These are phyloP conservation scores for Drosophila seguyi DNA, from an alignment of 1,140 invertebrate genomes.

Conservation along the genomic window DNA sequence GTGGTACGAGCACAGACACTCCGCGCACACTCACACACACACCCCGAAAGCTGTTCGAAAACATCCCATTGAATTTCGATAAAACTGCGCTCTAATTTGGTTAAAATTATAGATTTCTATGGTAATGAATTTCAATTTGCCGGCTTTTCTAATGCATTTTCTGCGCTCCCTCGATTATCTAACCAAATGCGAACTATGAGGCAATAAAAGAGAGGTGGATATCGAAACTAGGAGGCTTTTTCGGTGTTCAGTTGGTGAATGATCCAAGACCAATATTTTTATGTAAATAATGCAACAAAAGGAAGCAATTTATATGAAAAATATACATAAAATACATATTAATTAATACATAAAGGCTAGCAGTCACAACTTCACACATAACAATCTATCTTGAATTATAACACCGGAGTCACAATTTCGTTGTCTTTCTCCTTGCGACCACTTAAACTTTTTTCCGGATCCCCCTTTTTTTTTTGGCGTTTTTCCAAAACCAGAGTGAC, in stretches of 20 bases:
- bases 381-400: conserved; percentile 7
- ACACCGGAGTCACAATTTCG: conserved; percentile 12
- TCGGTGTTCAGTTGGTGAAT: not conserved
- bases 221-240: not conserved
- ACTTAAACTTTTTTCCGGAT: conserved; percentile 29
- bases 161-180: conserved; percentile 31
- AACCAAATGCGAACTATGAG: conserved; percentile 29
- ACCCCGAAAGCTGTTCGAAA: conserved; percentile 16
- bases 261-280: not conserved
- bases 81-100: conserved; percentile 68
- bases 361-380: not conserved
- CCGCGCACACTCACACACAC: not conserved
- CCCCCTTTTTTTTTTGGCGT: conserved; percentile 56
- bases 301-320: too few relatives aligned
- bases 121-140: conserved; percentile 59
- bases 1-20: conserved; percentile 4
- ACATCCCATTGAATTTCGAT: conserved; percentile 49
- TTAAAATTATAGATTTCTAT: conserved; percentile 65
- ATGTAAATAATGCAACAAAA: not conserved
- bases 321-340: not conserved
- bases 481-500: conserved; percentile 72
- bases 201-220: conserved; percentile 9
- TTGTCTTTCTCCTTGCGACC: not conserved
- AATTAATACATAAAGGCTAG: not conserved
- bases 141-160: conserved; percentile 41